Evolutionary conservation across 2,888 invertebrate genomes (phyloP), one percentile per base, ranked within the genome.

Genomic region (Tipula vernalis): DNA sequence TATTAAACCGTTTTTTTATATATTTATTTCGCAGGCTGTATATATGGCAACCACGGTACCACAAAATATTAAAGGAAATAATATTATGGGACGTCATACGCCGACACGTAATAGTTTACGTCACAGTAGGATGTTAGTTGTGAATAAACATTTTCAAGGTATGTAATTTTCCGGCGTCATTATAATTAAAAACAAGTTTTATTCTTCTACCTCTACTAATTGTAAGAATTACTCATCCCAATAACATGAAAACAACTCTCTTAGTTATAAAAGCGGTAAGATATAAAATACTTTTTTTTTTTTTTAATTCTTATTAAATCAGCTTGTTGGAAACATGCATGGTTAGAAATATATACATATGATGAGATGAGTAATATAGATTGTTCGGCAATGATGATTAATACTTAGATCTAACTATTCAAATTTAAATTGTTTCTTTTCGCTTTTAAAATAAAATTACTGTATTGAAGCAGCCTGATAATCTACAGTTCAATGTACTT

Each of bases 111-210:
- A 94, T 90, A 95, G 95, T 89, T 92, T 95, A 88, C 91, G 95
- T 88, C 95, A 95, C 89, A 95, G 95, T 90, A 92, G 95, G 88
- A 95, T 95, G 95, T 93, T 95, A 88, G 95, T 95, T 36, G 92
- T 95, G 90, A 93, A 93, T 89, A 93, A 93, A 89, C 93, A 92
- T 88, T 94, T 93, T 87, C 90, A 91, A 89, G 90, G 91, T 91
- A 89, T 88, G n/a, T 84, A 84, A 15, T 84, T 39, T 71, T 10
- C 28, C 51, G 51, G 51, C 15, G 15, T 15, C n/a, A 15, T 57
- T 57, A 15, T 6, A 57, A 57, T 15, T 15, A n/a, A 57, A 57
- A 47, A 12, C 12, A 13, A 13, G 12, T 47, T 47, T 47, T 47
- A 47, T 13, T 47, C 12, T 44, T 13, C 13, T 13, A 3, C 12